Evolutionary conservation across 2,888 invertebrate species (phyloP), one percentile per base, ranked within the genome.

Genomic region (Seira musarum): DNA sequence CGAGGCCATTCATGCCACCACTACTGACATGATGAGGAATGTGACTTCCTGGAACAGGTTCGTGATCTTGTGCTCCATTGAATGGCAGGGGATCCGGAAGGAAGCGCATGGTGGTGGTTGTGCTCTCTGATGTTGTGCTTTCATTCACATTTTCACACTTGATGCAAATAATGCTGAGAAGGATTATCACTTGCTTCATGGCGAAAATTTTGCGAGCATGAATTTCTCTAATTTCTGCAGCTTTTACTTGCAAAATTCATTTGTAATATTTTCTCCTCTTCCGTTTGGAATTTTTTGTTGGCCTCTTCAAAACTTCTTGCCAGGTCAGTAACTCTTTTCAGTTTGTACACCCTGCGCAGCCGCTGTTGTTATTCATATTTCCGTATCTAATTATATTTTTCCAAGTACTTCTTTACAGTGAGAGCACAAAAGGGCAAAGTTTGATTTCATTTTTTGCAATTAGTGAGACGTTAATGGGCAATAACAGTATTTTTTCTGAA

Each of bases 91-190:
- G 81, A 35, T 80, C 57, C 30, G 85, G 85, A 69, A 85, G 83
- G 80, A 85, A 83, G 73, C 82, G 82, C 64, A 82, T 60, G 46
- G 77, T 80, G 68, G 82, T 73, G n/a, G n/a, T n/a, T n/a, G n/a
- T n/a, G n/a, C n/a, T 40, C 78, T 83, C 80, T 75, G 82, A 76
- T 65, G 82, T 82, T 61, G 82, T 80, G 71, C 73, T 83, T 74
- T 82, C 81, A 80, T 82, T 82, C 76, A 80, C 82, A 81, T 84
- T 85, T 76, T 84, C 84, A 82, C 85, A 85, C 82, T 83, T 85
- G 79, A 82, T 82, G 79, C 79, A 75, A 82, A 85, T 84, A 80
- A 85, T 82, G 77, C 84, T 84, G 78, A 85, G 80, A 67, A 85
- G 83, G 79, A 85, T 83, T 82, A 85, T 78, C 78, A 85, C 78